phyloP scores from a whole-genome alignment of 2,888 invertebrate species.

The Hirtodrosophila confusa region DNA sequence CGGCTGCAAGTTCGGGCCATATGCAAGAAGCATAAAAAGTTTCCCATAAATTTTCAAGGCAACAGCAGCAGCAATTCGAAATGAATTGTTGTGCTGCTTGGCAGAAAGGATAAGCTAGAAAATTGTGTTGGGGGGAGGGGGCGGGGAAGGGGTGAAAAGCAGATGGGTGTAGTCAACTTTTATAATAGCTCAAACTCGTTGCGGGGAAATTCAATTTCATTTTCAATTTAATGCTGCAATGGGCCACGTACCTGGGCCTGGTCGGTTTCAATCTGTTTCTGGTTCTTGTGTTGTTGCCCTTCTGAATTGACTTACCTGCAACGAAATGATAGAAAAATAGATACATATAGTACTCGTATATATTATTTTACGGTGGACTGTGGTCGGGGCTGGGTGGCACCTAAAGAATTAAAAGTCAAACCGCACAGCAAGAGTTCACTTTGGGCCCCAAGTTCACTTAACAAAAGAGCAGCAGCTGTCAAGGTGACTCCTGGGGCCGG shows the following conservation, averaged over 20 bases:
- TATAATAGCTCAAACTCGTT: slow-evolving; percentile 53
- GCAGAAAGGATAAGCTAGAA: slow-evolving; percentile 30
- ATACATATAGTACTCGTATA: slow-evolving; percentile 48
- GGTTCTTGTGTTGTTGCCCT: slow-evolving; percentile 33
- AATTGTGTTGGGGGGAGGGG: not conserved
- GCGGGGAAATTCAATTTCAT: slow-evolving; percentile 71
- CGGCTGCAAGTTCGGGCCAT: slow-evolving; percentile 34
- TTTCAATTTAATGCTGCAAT: slow-evolving; percentile 76
- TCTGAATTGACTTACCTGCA: slow-evolving; percentile 69
- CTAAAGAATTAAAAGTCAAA: slow-evolving; percentile 40
- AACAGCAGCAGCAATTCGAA: slow-evolving; percentile 51
- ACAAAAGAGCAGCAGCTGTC: slow-evolving; percentile 43
- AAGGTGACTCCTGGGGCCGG: slow-evolving; percentile 50
- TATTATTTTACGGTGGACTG: too few species aligned
- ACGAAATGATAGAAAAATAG: slow-evolving; percentile 72
- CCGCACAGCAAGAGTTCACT: slow-evolving; percentile 11
- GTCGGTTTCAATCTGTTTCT: slow-evolving; percentile 32
- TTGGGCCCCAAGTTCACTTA: slow-evolving; percentile 17
- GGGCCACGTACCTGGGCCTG: slow-evolving; percentile 56
- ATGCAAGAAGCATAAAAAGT: slow-evolving; percentile 64
- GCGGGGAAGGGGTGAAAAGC: too few species aligned
- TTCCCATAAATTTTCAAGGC: slow-evolving; percentile 63
- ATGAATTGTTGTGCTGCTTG: slow-evolving; percentile 63
- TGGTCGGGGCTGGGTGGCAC: not conserved
- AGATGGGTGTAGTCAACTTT: slow-evolving; percentile 42